Conservation (phyloP, 35 echinoderm and acorn worm genomes). For the Ptychodera flava region DNA sequence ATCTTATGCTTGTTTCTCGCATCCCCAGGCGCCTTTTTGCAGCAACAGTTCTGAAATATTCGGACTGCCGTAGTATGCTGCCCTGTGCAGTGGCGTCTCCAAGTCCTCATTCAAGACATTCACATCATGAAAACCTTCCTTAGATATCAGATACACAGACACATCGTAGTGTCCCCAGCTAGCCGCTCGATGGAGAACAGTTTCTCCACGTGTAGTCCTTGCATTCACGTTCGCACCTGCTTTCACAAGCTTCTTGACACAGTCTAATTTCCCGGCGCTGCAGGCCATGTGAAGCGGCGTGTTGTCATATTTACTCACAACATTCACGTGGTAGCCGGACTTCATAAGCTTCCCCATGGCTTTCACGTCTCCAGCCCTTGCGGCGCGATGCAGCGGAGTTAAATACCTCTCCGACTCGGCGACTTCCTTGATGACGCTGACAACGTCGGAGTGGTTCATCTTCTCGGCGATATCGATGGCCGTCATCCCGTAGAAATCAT, state of each 20-base stretch:
- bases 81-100: not conserved
- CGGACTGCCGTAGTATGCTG: not conserved
- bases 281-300: not conserved
- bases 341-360: not conserved
- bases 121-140: not conserved
- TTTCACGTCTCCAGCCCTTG: not conserved
- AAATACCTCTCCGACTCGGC: not conserved
- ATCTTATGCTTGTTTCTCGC: constrained; percentile 51
- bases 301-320: not conserved
- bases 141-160: not conserved
- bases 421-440: not conserved
- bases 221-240: not conserved
- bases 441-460: not conserved
- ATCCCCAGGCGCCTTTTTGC: not conserved
- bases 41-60: not conserved
- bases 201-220: not conserved
- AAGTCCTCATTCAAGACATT: not conserved
- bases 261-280: not conserved
- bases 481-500: not conserved
- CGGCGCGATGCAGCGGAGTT: not conserved
- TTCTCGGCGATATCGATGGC: not conserved
- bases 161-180: not conserved
- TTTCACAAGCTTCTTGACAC: not conserved
- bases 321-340: not conserved
- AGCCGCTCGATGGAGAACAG: not conserved